A percentile compares a stretch with the other conserved stretches of the same genome.
These are phyloP conservation scores for Pangasius larnaudii DNA, from an alignment of 2,797 vertebrate species.

Conservation along the genomic window DNA sequence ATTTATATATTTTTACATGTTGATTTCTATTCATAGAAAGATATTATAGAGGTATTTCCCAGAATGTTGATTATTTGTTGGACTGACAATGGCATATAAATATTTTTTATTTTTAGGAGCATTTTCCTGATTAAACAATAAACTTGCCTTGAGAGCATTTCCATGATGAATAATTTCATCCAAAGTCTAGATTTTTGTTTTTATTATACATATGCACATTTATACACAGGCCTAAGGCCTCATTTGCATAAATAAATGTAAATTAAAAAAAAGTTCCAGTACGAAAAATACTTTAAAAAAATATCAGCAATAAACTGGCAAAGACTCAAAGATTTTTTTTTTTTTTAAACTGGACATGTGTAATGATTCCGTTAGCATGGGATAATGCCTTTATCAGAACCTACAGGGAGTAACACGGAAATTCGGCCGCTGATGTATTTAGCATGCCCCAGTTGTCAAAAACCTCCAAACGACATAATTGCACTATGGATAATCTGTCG, in stretches of 20 bases:
- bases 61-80: not conserved
- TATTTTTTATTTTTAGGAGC: not conserved
- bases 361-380: not conserved
- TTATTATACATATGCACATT: not conserved
- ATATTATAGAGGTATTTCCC: not conserved
- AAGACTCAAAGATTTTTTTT: no score
- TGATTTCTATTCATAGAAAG: not conserved
- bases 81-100: not conserved
- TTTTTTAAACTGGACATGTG: not conserved
- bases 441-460: constrained; percentile 20
- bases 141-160: not conserved
- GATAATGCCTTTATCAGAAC: not conserved
- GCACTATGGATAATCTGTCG: not conserved
- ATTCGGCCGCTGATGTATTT: constrained; percentile 23
- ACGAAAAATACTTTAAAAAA: not conserved
- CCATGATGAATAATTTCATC: not conserved
- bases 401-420: not conserved
- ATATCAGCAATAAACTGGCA: not conserved
- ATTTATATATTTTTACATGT: not conserved
- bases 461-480: not conserved
- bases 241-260: not conserved
- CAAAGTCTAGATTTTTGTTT: not conserved
- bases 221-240: not conserved
- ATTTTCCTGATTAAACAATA: not conserved
- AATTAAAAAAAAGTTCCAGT: not conserved